These are phyloP conservation scores for Sminthopsis crassicaudata DNA, from an alignment of 2,113 vertebrate genomes.

Conservation along the genomic window DNA sequence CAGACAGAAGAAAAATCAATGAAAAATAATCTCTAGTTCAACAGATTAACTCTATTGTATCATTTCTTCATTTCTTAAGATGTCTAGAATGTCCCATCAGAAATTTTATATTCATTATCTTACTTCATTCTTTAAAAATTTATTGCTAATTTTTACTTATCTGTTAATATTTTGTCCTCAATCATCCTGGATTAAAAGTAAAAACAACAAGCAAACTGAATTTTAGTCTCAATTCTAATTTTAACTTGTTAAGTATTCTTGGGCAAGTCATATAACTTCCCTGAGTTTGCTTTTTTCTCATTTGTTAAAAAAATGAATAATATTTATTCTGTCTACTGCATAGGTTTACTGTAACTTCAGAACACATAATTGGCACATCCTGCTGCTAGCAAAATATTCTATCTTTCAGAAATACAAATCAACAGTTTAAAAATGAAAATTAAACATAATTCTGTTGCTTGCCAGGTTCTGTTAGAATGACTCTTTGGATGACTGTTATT, in stretches of 20 bases:
- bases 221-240: background rate
- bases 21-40: background rate
- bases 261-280: background rate
- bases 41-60: background rate
- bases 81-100: background rate
- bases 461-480: background rate
- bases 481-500: background rate
- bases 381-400: background rate
- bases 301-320: background rate
- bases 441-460: background rate
- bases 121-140: background rate
- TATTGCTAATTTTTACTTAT: background rate
- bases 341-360: background rate
- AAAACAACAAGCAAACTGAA: background rate
- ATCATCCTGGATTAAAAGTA: background rate
- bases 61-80: background rate
- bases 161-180: background rate
- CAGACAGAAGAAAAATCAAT: background rate
- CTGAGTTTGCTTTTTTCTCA: background rate
- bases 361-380: background rate
- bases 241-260: background rate
- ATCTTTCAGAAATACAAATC: constrained; percentile 24
- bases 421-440: constrained; percentile 21
- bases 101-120: background rate
- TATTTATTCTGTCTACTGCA: background rate